Conservation (phyloP, 2,113 vertebrate species). For the Oncorhynchus masou region DNA sequence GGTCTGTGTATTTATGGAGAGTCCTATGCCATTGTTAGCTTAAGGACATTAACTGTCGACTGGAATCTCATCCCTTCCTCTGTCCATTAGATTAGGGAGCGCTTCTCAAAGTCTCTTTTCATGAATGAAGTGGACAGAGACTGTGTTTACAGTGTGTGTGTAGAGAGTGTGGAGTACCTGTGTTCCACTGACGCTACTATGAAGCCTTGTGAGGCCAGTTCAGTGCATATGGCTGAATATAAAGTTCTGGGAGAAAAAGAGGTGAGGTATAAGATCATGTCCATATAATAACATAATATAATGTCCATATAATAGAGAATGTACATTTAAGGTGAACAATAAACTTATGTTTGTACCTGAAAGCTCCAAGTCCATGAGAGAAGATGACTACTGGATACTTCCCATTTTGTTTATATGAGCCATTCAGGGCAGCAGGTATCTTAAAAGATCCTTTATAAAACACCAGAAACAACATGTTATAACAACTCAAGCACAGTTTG, state of each 20-base stretch:
- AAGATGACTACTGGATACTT: conserved; percentile 91
- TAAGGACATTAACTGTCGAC: conserved; percentile 1
- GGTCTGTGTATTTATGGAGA: conserved; percentile 21
- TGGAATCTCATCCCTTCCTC: conserved; percentile 15
- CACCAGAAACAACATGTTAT: neutral
- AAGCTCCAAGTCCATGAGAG: conserved; percentile 94
- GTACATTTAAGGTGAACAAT: neutral
- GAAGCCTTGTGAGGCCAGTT: conserved; percentile 91
- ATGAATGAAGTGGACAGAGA: neutral
- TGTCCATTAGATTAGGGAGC: neutral
- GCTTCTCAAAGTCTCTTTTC: neutral
- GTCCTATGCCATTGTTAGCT: conserved; percentile 27
- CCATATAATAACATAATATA: neutral
- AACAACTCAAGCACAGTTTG: conserved; percentile 16
- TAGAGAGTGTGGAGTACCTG: conserved; percentile 75
- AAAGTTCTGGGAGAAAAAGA: conserved; percentile 77
- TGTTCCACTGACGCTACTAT: conserved; percentile 93
- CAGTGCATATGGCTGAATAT: conserved; percentile 91
- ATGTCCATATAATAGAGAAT: neutral
- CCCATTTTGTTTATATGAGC: conserved; percentile 80
- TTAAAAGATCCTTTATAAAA: conserved; percentile 81
- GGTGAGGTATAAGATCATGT: neutral
- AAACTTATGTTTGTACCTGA: conserved; percentile 77
- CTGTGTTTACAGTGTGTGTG: neutral
- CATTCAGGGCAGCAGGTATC: conserved; percentile 83